Conservation (phyloP, 2,797 vertebrate genomes). For the Cyclopterus lumpus region DNA sequence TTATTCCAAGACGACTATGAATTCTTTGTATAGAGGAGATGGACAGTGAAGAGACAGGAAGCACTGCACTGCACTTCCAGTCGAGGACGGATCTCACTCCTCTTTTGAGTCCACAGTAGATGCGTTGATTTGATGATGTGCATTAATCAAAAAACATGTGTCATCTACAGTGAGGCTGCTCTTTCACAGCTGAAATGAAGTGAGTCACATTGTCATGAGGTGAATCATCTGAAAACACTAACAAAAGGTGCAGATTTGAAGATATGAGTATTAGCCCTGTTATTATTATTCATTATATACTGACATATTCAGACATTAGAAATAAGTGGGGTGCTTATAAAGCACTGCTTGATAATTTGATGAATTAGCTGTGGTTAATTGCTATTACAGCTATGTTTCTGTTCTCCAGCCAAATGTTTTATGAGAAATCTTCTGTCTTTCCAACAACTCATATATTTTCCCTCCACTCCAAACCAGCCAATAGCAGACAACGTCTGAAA, state of each 20-base stretch:
- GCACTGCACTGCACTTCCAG: slow-evolving; percentile 42
- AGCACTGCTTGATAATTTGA: slow-evolving; percentile 17
- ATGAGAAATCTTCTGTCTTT: slow-evolving; percentile 23
- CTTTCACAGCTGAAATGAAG: not conserved
- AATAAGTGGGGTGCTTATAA: slow-evolving; percentile 9
- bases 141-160: slow-evolving; percentile 23
- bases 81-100: slow-evolving; percentile 34
- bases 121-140: slow-evolving; percentile 7
- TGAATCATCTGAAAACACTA: slow-evolving; percentile 8
- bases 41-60: slow-evolving; percentile 57
- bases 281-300: slow-evolving; percentile 10
- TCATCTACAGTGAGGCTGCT: not conserved
- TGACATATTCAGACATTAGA: slow-evolving; percentile 18
- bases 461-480: slow-evolving; percentile 48
- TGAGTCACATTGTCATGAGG: not conserved
- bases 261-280: slow-evolving; percentile 1
- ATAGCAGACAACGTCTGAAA: slow-evolving; percentile 30
- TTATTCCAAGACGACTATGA: slow-evolving; percentile 78
- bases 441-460: slow-evolving; percentile 51
- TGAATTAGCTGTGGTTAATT: slow-evolving; percentile 35
- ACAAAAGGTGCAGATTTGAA: slow-evolving; percentile 1
- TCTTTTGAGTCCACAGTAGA: slow-evolving; percentile 35
- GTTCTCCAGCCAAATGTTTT: not conserved
- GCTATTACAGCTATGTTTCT: slow-evolving; percentile 5
- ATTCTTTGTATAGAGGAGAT: slow-evolving; percentile 72